phyloP scores from a whole-genome alignment of 1,140 invertebrate genomes.

The Papilio polyxenes region DNA sequence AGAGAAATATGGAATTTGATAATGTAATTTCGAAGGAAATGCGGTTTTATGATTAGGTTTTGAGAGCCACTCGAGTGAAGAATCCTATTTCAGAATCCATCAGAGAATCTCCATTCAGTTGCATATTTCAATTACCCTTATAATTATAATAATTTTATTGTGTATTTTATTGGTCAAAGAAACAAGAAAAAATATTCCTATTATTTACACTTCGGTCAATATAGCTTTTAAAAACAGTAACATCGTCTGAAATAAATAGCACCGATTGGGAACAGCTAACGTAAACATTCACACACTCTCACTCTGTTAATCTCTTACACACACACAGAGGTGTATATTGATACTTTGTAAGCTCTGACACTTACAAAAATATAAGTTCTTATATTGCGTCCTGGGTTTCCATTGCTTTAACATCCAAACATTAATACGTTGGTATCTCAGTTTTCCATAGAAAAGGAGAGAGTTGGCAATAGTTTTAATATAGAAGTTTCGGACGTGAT shows the following conservation, averaged over 20 bases:
- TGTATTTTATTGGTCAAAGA: not conserved
- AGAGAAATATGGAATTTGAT: too few relatives aligned
- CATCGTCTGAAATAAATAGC: conserved; percentile 22
- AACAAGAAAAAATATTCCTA: not conserved
- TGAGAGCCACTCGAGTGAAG: too few relatives aligned
- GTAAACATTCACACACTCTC: too few relatives aligned
- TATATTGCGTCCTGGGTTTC: not conserved
- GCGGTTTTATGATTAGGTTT: too few relatives aligned
- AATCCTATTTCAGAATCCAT: too few relatives aligned
- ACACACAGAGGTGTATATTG: not conserved
- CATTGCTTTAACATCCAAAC: not conserved
- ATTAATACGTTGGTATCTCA: not conserved
- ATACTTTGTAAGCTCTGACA: conserved; percentile 7
- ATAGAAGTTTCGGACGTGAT: not conserved
- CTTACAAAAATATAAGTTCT: not conserved
- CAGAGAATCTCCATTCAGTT: too few relatives aligned
- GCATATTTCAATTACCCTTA: too few relatives aligned
- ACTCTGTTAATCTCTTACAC: not conserved
- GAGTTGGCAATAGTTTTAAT: not conserved
- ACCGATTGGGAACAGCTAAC: conserved; percentile 1
- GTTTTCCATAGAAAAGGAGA: not conserved
- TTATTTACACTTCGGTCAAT: not conserved
- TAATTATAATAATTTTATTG: too few relatives aligned
- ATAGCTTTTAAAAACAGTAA: not conserved
- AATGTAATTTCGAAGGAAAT: too few relatives aligned